Evolutionary conservation across 2,888 invertebrate genomes (phyloP), one percentile per base, ranked within the genome.

Genomic region (Gari tellinella): DNA sequence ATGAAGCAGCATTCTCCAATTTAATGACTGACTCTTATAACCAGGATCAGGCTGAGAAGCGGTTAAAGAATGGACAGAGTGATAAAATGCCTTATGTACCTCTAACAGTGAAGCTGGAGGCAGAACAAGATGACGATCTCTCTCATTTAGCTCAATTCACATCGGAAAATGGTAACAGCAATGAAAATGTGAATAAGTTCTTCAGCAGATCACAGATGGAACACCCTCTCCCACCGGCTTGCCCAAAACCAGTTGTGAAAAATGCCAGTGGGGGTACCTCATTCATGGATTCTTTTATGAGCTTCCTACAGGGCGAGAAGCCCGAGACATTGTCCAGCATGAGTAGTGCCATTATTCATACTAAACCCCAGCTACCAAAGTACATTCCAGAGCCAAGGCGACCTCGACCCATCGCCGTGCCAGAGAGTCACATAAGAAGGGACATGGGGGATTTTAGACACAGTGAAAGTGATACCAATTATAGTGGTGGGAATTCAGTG

Each of bases 301-400:
- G 84, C 72, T 91, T 90, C 72, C 66, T 90, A 26, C 87, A 89
- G 77, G 91, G 91, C 15, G 87, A 90, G 60, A 90, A 90, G 60
- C 87, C 86, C 41, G 90, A 91, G 72, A 91, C 91, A 7, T 72
- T 91, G 51, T 89, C 89, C 5, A 89, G 89, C 69, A 87, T 90
- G 43, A 89, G 88, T 65, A 86, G 84, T 68, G 83, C 87, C 69
- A 83, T 86, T 43, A 83, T 88, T 43, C 74, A 79, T 45, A 84
- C 82, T 52, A 87, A 86, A 72, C 90, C 90, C 38, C 84, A 85
- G 76, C 69, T 90, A 70, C 90, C 90, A 51, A 90, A 90, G 64
- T 90, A 90, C 75, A 86, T 89, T 51, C 90, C 90, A 4, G 89
- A 90, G 61, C 87, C 89, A 1, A 83, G 79, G 12, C 68, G 87